Percentiles rank a stretch among this genome's conserved stretches.
These are phyloP conservation scores for Pelobates fuscus DNA, from an alignment of 2,113 vertebrate genomes.

Conservation along the genomic window DNA sequence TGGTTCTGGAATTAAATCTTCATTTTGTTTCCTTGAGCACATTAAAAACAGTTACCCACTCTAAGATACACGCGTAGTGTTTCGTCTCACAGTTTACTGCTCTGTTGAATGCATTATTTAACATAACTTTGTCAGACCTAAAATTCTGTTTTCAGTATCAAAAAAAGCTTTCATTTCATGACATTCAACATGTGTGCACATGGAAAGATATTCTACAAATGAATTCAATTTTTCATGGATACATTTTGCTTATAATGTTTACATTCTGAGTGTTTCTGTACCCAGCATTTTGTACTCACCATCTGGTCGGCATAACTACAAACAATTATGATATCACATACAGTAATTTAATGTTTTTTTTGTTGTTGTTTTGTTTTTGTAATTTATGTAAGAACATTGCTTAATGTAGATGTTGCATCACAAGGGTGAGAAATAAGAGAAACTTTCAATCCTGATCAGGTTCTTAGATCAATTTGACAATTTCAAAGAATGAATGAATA, in stretches of 20 bases:
- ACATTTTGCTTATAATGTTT: constrained; percentile 55
- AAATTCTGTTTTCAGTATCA: constrained; percentile 54
- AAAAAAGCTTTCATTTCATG: constrained; percentile 59
- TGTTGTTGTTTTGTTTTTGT: too few relatives aligned
- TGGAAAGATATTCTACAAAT: constrained; percentile 60
- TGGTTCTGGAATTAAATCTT: constrained; percentile 89
- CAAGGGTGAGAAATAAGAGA: background rate
- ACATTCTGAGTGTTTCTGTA: constrained; percentile 45
- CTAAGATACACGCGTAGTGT: constrained; percentile 25
- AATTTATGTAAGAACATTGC: background rate
- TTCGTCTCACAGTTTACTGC: constrained; percentile 56
- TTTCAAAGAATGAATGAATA: background rate
- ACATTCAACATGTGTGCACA: constrained; percentile 62
- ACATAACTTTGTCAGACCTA: constrained; percentile 63
- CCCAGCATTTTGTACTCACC: constrained; percentile 49
- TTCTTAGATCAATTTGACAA: background rate
- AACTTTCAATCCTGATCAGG: background rate
- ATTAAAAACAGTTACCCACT: constrained; percentile 56
- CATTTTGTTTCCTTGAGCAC: constrained; percentile 42
- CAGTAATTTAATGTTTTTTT: background rate
- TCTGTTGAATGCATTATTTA: constrained; percentile 59
- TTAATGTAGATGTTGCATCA: background rate
- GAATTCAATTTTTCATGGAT: constrained; percentile 59
- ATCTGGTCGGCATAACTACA: constrained; percentile 49
- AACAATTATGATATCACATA: constrained; percentile 47